Conservation (phyloP, 2,113 vertebrate species). For the Dermatemys mawii region DNA sequence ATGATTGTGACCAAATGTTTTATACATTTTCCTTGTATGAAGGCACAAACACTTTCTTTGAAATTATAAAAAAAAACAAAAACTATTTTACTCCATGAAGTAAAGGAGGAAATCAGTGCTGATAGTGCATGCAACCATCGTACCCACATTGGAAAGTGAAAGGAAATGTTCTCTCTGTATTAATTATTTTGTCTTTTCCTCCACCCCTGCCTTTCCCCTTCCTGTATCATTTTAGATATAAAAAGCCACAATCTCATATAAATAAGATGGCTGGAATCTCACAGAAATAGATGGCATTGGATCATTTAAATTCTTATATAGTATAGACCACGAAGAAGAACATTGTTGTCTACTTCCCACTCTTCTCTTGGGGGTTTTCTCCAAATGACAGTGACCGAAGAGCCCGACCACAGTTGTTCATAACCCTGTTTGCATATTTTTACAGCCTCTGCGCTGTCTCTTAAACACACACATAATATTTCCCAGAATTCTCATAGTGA, state of each 20-base stretch:
- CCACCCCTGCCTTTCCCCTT: not conserved
- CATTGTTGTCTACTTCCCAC: constrained; percentile 18
- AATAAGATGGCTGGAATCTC: not conserved
- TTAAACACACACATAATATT: constrained; percentile 35
- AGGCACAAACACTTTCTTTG: constrained; percentile 79
- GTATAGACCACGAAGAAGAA: not conserved
- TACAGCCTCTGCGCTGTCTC: constrained; percentile 73
- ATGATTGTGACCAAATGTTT: constrained; percentile 94
- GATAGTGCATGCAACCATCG: constrained; percentile 57
- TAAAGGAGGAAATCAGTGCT: constrained; percentile 22
- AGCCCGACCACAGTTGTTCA: constrained; percentile 25
- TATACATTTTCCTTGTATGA: constrained; percentile 75
- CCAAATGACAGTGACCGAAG: not conserved
- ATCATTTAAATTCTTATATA: constrained; percentile 43
- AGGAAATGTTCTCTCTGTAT: constrained; percentile 22
- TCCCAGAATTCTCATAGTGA: constrained; percentile 73
- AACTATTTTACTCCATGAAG: constrained; percentile 57
- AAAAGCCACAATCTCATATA: constrained; percentile 6
- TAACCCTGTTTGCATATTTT: constrained; percentile 45
- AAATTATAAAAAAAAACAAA: constrained; percentile 55
- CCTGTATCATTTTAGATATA: not conserved
- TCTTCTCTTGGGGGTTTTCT: not conserved
- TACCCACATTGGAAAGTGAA: constrained; percentile 19
- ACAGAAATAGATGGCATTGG: not conserved
- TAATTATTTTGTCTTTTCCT: not conserved